Evolutionary conservation across 2,888 invertebrate genomes (phyloP).

Genomic region (Hipparchia semele): DNA sequence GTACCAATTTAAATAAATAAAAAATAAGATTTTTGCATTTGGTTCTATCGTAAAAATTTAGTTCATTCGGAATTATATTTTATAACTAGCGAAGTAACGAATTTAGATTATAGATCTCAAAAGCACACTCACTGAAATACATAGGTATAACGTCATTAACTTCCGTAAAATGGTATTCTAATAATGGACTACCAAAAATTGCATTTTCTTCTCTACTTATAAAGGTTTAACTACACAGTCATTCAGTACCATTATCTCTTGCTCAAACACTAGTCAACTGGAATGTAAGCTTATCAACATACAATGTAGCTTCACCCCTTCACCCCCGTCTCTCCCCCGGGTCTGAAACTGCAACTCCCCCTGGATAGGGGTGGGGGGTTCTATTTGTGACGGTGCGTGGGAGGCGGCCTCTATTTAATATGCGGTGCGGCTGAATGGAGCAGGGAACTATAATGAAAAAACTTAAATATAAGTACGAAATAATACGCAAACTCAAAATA

Average conservation of each 20-base stretch:
- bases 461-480: slow-evolving; percentile 13
- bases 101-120: too few species aligned
- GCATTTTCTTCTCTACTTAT: too few species aligned
- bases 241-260: not conserved
- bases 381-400: slow-evolving; percentile 39
- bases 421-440: slow-evolving; percentile 27
- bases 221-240: not conserved
- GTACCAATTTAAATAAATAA: too few species aligned
- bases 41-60: too few species aligned
- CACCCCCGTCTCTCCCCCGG: not conserved
- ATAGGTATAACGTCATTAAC: too few species aligned
- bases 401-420: slow-evolving; percentile 29
- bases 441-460: slow-evolving; percentile 10
- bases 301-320: slow-evolving; percentile 3
- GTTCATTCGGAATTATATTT: too few species aligned
- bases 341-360: slow-evolving; percentile 20
- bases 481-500: not conserved
- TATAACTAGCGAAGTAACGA: too few species aligned
- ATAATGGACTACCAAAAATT: too few species aligned
- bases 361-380: slow-evolving; percentile 27
- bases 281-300: slow-evolving; percentile 17
- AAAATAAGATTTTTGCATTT: too few species aligned
- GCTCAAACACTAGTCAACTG: slow-evolving; percentile 1
- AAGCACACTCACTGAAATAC: too few species aligned
- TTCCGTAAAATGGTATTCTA: too few species aligned